Evolutionary conservation across 1,140 invertebrate genomes (phyloP).

Genomic region (Spodoptera frugiperda): DNA sequence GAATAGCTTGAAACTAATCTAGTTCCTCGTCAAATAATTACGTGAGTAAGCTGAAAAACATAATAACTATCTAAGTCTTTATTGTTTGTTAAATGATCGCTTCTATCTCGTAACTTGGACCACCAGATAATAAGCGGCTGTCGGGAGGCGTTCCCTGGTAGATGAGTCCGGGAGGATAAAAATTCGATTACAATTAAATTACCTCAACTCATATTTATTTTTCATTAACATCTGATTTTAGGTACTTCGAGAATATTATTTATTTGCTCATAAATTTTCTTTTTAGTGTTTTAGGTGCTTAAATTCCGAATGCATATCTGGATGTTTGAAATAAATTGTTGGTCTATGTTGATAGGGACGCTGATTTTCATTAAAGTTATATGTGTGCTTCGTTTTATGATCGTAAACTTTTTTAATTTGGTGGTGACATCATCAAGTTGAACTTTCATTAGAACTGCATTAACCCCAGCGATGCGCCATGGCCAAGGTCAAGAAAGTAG

Average conservation of each 20-base stretch:
- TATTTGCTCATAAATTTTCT: slow-evolving; percentile 6
- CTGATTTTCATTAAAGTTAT: too few species aligned
- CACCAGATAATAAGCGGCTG: slow-evolving; percentile 60
- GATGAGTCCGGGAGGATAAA: slow-evolving; percentile 79
- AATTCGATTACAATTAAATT: slow-evolving; percentile 85
- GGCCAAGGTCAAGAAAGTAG: too few species aligned
- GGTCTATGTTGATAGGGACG: not conserved
- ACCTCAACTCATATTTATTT: slow-evolving; percentile 79
- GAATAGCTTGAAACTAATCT: too few species aligned
- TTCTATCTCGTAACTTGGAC: slow-evolving; percentile 52
- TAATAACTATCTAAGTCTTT: too few species aligned
- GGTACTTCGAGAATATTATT: slow-evolving; percentile 28
- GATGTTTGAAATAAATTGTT: not conserved
- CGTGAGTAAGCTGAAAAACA: too few species aligned
- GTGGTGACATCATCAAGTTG: too few species aligned
- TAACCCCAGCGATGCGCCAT: too few species aligned
- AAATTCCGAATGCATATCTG: slow-evolving; percentile 1
- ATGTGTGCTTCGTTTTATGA: too few species aligned
- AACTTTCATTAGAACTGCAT: too few species aligned
- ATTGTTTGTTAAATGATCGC: slow-evolving; percentile 39
- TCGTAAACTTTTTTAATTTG: too few species aligned
- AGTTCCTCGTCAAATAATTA: too few species aligned
- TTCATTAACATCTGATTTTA: slow-evolving; percentile 72
- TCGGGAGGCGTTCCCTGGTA: slow-evolving; percentile 69
- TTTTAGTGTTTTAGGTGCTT: not conserved